Percentiles rank a stretch among this genome's conserved stretches.
Conservation (phyloP, 2,888 invertebrate genomes). For the Torymus tubicola region DNA sequence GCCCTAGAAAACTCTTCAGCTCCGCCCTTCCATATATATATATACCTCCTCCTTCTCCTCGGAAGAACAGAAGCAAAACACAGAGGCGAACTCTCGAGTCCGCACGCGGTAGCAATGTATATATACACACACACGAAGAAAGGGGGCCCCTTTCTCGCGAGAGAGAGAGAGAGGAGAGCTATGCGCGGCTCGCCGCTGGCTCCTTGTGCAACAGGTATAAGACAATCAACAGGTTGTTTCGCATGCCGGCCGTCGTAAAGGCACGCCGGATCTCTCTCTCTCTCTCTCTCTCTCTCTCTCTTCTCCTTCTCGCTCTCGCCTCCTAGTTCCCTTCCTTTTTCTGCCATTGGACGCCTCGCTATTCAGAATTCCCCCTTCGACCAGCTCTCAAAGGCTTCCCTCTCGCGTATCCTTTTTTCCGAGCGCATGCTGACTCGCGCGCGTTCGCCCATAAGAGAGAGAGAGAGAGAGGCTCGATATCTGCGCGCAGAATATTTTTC, state of each 20-base stretch:
- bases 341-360: slow-evolving; percentile 56
- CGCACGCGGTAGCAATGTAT: neutral
- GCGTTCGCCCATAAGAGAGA: slow-evolving; percentile 42
- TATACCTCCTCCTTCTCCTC: neutral
- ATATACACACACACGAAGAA: no score
- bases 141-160: no score
- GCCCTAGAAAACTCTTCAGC: no score
- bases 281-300: slow-evolving; percentile 36
- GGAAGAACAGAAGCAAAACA: slow-evolving; percentile 42
- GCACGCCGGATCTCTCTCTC: slow-evolving; percentile 54
- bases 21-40: no score
- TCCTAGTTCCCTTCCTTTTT: slow-evolving; percentile 46
- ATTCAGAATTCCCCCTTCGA: slow-evolving; percentile 49
- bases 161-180: no score
- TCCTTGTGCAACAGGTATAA: slow-evolving; percentile 69
- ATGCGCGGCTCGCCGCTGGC: slow-evolving; percentile 15
- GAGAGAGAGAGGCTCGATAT: slow-evolving; percentile 41
- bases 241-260: slow-evolving; percentile 69
- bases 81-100: neutral
- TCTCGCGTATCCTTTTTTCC: slow-evolving; percentile 24
- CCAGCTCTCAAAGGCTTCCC: slow-evolving; percentile 42
- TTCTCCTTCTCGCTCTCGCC: neutral
- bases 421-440: slow-evolving; percentile 30
- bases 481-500: slow-evolving; percentile 47
- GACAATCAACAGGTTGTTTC: slow-evolving; percentile 74